Conservation (phyloP, 2,113 vertebrate genomes). For the Daphoenositta chrysoptera region DNA sequence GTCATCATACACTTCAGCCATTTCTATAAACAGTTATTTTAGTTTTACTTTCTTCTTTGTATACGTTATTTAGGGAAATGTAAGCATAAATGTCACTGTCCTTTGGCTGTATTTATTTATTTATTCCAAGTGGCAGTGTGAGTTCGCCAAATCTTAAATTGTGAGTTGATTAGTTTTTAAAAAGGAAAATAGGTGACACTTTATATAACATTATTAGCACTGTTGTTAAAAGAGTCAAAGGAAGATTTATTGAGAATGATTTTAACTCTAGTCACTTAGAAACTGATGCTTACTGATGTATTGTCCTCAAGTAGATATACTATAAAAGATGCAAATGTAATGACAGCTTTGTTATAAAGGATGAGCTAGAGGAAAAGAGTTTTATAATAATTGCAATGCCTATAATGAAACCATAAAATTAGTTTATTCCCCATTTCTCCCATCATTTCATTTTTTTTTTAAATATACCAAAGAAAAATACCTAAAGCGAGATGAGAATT, state of each 20-base stretch:
- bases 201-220: constrained; percentile 36
- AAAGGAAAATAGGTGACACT: constrained; percentile 32
- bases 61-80: constrained; percentile 27
- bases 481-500: not conserved
- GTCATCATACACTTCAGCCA: not conserved
- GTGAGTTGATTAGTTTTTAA: constrained; percentile 18
- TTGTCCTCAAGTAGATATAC: constrained; percentile 29
- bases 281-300: constrained; percentile 60
- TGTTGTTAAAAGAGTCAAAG: constrained; percentile 1
- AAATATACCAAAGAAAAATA: constrained; percentile 10
- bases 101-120: constrained; percentile 52
- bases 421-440: not conserved
- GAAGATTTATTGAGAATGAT: constrained; percentile 57
- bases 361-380: not conserved
- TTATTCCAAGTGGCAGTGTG: constrained; percentile 55
- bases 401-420: constrained; percentile 38
- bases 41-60: constrained; percentile 41
- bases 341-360: constrained; percentile 18
- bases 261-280: constrained; percentile 64
- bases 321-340: constrained; percentile 52
- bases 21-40: constrained; percentile 35
- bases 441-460: constrained; percentile 28
- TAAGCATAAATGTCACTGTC: constrained; percentile 42
- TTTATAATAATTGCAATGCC: constrained; percentile 31
- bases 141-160: constrained; percentile 43